Conservation (phyloP, 1,140 invertebrate species). For the Colletes latitarsis region DNA sequence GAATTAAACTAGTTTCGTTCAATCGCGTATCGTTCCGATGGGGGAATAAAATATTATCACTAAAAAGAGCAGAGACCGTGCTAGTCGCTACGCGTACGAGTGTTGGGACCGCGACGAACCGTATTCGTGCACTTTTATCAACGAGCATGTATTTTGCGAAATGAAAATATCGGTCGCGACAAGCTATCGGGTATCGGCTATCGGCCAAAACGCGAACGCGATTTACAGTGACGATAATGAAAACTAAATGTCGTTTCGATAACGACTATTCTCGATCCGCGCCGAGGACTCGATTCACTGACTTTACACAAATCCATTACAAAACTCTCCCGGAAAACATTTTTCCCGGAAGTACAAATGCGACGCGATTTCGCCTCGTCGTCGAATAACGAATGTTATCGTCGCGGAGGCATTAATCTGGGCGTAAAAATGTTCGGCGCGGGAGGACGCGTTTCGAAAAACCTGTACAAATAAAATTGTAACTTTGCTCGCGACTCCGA, state of each 20-base stretch:
- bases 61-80: background rate
- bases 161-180: constrained; percentile 28
- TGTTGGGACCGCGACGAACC: background rate
- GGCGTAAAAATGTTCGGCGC: too few species aligned
- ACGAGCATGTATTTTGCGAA: background rate
- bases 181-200: constrained; percentile 20
- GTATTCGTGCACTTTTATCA: background rate
- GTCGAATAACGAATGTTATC: background rate
- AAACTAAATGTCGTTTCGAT: constrained; percentile 27
- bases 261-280: constrained; percentile 22
- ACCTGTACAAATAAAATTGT: too few species aligned
- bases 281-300: constrained; percentile 7
- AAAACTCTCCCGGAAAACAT: background rate
- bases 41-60: background rate
- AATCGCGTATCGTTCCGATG: background rate
- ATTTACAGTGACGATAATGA: constrained; percentile 39
- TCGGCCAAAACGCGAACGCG: constrained; percentile 25
- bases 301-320: constrained; percentile 15
- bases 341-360: background rate
- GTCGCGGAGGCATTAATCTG: too few species aligned
- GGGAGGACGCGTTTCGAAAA: too few species aligned
- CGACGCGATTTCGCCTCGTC: background rate
- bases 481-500: too few species aligned
- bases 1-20: background rate
- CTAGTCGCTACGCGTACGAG: background rate